Base-by-base conservation (phyloP, 64 coral and sea anemone genomes). In the Dendronephthya gigantea region DNA sequence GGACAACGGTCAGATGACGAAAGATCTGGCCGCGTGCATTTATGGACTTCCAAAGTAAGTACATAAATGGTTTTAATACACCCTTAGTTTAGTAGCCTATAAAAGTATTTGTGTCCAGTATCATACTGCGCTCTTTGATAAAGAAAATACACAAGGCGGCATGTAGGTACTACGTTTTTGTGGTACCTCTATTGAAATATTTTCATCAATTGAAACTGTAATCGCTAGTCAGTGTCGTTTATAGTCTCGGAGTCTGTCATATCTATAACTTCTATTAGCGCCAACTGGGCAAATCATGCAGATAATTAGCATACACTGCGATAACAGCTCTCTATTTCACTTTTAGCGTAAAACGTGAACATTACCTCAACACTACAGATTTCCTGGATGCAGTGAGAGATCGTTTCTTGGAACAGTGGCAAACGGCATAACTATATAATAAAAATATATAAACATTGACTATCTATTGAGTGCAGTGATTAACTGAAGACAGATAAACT, bases 11-110 rank as follows among this genome's bases (percentile, higher is more conserved):
- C 16, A 88, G 2, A 98, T 93, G 95, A 98, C 95, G 48, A 98
- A 98, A 87, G 95, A 98, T 89, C 85, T 98, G 9, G 95, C 95
- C 49, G 95, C 92, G n/a, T 97, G 94, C 45, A 97, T 97, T 68
- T 90, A 97, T 68, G 94, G 94, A 48, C 88, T 97, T 22, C 82
- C 58, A 41, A 93, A 93, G 94, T 97, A 89, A 90, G 94, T 88
- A 51, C 1, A n/a, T n/a, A n/a, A n/a, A n/a, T n/a, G n/a, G n/a
- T n/a, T n/a, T n/a, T n/a, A n/a, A n/a, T n/a, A n/a, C n/a, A n/a
- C n/a, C n/a, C n/a, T n/a, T n/a, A n/a, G n/a, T n/a, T n/a, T n/a
- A n/a, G n/a, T n/a, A n/a, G n/a, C 13, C 1, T 25, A 76, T 2
- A 55, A 82, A 83, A 19, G 65, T 15, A 2, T 50, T 25, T 82